A percentile compares a stretch with the other conserved stretches of the same genome.
Evolutionary conservation across 1,140 invertebrate genomes (phyloP).

Genomic region (Drosophila kikkawai): DNA sequence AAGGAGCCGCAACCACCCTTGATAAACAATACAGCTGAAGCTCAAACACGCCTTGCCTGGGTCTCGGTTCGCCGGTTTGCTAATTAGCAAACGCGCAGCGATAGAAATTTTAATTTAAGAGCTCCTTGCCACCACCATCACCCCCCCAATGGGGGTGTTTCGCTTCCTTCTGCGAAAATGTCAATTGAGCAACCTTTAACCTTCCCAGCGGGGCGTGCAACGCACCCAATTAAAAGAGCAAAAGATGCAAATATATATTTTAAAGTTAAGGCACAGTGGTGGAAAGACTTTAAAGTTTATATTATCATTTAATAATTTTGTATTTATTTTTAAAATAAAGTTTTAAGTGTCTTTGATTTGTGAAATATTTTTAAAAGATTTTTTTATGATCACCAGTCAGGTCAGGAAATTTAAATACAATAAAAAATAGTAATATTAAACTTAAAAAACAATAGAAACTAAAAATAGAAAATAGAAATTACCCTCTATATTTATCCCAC

Average conservation of each 20-base stretch:
- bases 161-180: constrained; percentile 20
- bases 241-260: constrained; percentile 16
- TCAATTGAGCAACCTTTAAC: constrained; percentile 34
- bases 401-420: too few relatives aligned
- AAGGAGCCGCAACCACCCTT: constrained; percentile 26
- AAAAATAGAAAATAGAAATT: background rate
- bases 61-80: constrained; percentile 30
- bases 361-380: too few relatives aligned
- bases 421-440: background rate
- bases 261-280: constrained; percentile 3
- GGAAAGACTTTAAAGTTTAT: too few relatives aligned
- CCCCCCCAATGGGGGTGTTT: background rate
- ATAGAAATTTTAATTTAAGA: constrained; percentile 50
- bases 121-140: background rate
- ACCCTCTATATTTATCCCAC: background rate
- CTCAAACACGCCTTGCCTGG: background rate
- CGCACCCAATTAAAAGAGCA: background rate
- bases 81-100: constrained; percentile 39
- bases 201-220: constrained; percentile 8
- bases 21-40: constrained; percentile 35
- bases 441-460: background rate
- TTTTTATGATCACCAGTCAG: too few relatives aligned
- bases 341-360: too few relatives aligned
- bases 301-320: background rate
- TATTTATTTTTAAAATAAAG: too few relatives aligned